Conservation (phyloP, 2,113 vertebrate species). For the Conger conger region DNA sequence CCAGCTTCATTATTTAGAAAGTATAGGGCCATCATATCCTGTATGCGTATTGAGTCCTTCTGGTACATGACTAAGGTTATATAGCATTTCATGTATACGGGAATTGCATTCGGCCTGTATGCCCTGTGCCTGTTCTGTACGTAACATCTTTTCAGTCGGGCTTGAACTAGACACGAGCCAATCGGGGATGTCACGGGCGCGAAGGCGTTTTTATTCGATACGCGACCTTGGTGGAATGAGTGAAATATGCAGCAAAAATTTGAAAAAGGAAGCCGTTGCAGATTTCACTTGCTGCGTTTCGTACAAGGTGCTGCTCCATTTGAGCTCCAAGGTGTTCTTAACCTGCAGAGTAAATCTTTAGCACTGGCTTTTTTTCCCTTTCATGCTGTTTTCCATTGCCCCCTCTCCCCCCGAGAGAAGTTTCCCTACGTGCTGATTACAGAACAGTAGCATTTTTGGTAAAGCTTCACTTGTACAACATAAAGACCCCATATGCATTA, state of each 20-base stretch:
- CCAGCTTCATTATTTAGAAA: constrained; percentile 15
- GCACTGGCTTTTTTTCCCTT: neutral
- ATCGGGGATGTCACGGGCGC: neutral
- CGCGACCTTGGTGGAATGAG: constrained; percentile 17
- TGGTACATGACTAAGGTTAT: neutral
- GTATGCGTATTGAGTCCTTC: neutral
- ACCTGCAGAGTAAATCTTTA: neutral
- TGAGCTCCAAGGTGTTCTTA: neutral
- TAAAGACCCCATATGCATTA: too few species aligned
- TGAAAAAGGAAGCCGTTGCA: neutral
- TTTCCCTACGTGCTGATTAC: neutral
- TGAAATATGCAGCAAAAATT: neutral
- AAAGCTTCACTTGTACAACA: too few species aligned
- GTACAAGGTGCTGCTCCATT: neutral
- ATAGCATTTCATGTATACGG: neutral
- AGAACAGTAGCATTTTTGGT: neutral
- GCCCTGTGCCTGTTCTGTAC: neutral
- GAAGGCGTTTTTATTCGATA: constrained; percentile 36
- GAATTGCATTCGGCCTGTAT: too few species aligned
- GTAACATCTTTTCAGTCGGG: neutral
- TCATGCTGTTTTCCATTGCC: neutral
- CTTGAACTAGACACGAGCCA: neutral
- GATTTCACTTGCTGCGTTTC: neutral
- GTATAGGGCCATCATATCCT: neutral
- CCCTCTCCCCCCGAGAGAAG: neutral